Base-by-base conservation (phyloP, 2,797 vertebrate species). In the Florisuga fusca region DNA sequence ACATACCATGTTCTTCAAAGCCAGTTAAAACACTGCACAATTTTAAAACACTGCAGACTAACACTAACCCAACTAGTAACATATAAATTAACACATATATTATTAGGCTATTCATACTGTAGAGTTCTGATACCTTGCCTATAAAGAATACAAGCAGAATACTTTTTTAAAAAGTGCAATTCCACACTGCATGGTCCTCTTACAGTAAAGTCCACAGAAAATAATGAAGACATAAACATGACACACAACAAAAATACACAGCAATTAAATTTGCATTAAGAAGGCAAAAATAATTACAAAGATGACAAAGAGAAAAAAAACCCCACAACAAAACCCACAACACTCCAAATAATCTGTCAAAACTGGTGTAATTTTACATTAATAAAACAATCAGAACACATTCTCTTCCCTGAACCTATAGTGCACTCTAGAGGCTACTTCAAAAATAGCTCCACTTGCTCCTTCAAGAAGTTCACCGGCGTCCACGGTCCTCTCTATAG, bases 41-140 rank as follows among this genome's bases (percentile, higher is more conserved):
- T 66, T 76, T 43, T 43, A 87, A 87, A 92, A n/a, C 43, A 62
- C 3, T 76, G 34, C 31, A 82, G 51, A 78, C 45, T 31, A 62
- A 54, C 15, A 3, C 21, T 7, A 41, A 13, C 14, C 4, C 20
- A 31, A 19, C 8, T 31, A 73, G 34, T 61, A 55, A 38, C 6
- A 27, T 62, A 92, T 58, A 92, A 89, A 84, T 92, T 71, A 93
- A 92, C 23, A 75, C 22, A 67, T 9, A 74, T 64, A 55, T 69
- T 64, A 86, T 84, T 64, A 33, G 33, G 29, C 6, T 78, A 36
- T 61, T 25, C 38, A 41, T 14, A 41, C 13, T 41, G 67, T 76
- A 87, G 78, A 78, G 62, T 87, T 29, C 58, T 78, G 22, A 61
- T 84, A 90, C 55, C 68, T 29, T 91, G 59, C 19, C 38, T 89